A percentile compares a stretch with the other conserved stretches of the same genome.
Evolutionary conservation across 2,888 invertebrate genomes (phyloP).

Genomic region (Andrena camellia): DNA sequence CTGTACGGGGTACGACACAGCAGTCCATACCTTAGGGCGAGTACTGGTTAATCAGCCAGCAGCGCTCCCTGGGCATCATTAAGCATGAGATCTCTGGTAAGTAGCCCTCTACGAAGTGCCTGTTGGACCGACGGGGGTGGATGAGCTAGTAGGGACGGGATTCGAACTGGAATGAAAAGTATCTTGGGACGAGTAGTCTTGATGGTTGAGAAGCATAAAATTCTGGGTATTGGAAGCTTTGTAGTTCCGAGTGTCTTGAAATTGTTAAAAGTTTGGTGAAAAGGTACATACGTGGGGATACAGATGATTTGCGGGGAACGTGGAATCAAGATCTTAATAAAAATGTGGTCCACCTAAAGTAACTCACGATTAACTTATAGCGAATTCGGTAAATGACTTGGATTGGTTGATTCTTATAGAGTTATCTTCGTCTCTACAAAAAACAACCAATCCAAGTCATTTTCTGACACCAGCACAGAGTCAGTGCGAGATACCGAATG

Average conservation of each 20-base stretch:
- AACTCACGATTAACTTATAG: neutral
- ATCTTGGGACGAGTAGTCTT: neutral
- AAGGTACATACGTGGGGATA: too few relatives aligned
- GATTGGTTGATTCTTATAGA: too few relatives aligned
- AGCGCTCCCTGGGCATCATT: slow-evolving; percentile 69
- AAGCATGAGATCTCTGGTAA: slow-evolving; percentile 77
- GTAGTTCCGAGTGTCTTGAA: too few relatives aligned
- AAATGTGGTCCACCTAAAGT: neutral
- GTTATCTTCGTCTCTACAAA: too few relatives aligned
- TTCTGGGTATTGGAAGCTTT: too few relatives aligned
- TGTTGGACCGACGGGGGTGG: neutral
- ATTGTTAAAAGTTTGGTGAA: too few relatives aligned
- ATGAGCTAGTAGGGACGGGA: neutral
- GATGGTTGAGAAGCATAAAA: neutral
- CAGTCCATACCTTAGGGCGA: slow-evolving; percentile 80
- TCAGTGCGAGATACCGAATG: too few relatives aligned
- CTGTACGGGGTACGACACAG: slow-evolving; percentile 74
- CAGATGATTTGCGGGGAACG: too few relatives aligned
- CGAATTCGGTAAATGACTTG: neutral
- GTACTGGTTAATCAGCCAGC: slow-evolving; percentile 81
- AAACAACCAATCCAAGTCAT: too few relatives aligned
- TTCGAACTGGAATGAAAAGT: too few relatives aligned
- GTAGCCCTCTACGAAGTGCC: slow-evolving; percentile 55
- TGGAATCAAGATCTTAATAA: too few relatives aligned
- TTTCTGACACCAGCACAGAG: too few relatives aligned